phyloP scores from a whole-genome alignment of 2,888 invertebrate genomes.

The Drosophila colorata region DNA sequence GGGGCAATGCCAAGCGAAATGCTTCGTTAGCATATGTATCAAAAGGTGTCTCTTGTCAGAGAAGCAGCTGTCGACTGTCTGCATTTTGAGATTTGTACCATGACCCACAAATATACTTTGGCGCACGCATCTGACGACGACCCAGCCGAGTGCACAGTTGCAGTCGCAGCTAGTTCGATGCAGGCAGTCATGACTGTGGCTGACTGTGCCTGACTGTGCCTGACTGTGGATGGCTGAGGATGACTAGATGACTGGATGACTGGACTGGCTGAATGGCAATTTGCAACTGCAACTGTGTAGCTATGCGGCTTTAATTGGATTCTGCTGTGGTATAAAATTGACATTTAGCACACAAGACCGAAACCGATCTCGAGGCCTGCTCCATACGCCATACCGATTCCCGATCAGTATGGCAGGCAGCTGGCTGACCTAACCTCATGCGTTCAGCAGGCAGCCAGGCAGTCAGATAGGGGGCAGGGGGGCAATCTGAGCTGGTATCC shows the following conservation, averaged over 20 bases:
- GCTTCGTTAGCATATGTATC: conserved; percentile 75
- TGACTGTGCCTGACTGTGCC: background rate
- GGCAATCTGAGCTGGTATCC: conserved; percentile 39
- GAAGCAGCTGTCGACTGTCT: conserved; percentile 54
- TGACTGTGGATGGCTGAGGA: conserved; percentile 11
- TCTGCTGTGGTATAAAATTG: conserved; percentile 72
- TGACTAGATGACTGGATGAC: conserved; percentile 18
- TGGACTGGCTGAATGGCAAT: conserved; percentile 54
- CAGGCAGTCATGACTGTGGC: conserved; percentile 14
- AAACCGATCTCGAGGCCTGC: conserved; percentile 29
- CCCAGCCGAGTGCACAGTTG: conserved; percentile 39
- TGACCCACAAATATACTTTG: conserved; percentile 79
- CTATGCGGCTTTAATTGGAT: conserved; percentile 75
- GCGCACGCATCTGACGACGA: conserved; percentile 71
- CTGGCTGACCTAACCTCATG: conserved; percentile 73
- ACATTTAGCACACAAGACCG: conserved; percentile 74
- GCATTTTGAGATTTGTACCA: conserved; percentile 71
- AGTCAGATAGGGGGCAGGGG: background rate
- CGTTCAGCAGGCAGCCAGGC: conserved; percentile 32
- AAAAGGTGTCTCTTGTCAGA: conserved; percentile 76
- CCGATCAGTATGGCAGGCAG: conserved; percentile 34
- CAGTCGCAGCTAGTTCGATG: conserved; percentile 6
- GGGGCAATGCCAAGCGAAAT: conserved; percentile 10
- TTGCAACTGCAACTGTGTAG: conserved; percentile 67
- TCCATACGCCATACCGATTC: conserved; percentile 27